Evolutionary conservation across 2,113 vertebrate species (phyloP), one percentile per base, ranked within the genome.

Genomic region (Spea bombifrons): DNA sequence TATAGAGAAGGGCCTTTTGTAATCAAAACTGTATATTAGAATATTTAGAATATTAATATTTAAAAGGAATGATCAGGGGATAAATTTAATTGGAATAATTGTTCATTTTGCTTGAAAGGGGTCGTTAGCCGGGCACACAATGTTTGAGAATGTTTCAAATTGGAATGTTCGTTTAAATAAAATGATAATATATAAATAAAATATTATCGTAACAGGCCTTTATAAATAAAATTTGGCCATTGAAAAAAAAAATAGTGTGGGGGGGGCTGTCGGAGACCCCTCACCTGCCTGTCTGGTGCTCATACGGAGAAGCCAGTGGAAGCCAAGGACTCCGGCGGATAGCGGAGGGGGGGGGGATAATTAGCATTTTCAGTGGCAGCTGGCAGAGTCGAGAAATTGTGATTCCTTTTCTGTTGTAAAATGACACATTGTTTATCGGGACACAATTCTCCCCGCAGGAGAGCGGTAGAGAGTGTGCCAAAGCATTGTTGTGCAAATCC

Each of bases 321-420:
- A 75, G 73, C 61, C 70, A 70, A 57, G 70, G 50, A 55, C 63
- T 79, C 8, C 3, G 70, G 57, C 12, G 16, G 66, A 47, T 48
- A 16, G 65, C 16, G 12, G 65, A 15, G 30, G 65, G 63, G 16
- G 59, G 59, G 57, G 55, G 44, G 50, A 73, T 79, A 67, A 79
- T 73, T 79, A 79, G 77, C 77, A 79, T 79, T 71, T 79, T 79
- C 77, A 73, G 77, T 80, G 77, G 77, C 77, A 80, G 77, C 77
- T 80, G 77, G 77, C 71, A 45, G 16, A 80, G 77, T 80, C 64
- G 63, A 66, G 77, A 80, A 80, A 48, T 80, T 61, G 77, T 73
- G 77, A 73, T 80, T 80, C 73, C 77, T 73, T 73, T 73, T 80
- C 72, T 73, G 63, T 73, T 67, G 71, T 73, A 80, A 80, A 80